Conservation (phyloP, 2,113 vertebrate genomes). For the Stigmatopora argus region DNA sequence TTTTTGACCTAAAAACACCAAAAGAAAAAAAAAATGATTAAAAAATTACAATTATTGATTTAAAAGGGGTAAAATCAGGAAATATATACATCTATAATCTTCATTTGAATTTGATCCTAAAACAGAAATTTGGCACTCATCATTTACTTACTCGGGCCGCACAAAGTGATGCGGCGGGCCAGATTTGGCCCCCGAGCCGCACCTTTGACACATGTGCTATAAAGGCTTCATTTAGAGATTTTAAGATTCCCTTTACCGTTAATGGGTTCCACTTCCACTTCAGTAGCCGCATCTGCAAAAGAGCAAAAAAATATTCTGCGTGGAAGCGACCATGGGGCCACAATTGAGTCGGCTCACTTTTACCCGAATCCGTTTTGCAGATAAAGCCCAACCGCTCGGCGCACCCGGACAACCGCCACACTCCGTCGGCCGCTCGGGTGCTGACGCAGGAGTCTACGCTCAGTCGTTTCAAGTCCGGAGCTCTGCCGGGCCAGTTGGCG, state of each 20-base stretch:
- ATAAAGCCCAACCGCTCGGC: constrained; percentile 77
- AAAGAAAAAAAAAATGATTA: too few relatives aligned
- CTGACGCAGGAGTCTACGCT: constrained; percentile 73
- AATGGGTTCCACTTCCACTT: constrained; percentile 64
- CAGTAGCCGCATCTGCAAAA: constrained; percentile 59
- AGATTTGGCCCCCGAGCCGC: too few relatives aligned
- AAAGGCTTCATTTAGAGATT: too few relatives aligned
- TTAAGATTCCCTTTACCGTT: constrained; percentile 64
- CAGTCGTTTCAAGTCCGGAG: constrained; percentile 65
- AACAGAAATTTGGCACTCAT: too few relatives aligned
- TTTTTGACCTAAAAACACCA: too few relatives aligned
- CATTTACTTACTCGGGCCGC: too few relatives aligned
- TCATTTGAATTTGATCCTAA: too few relatives aligned
- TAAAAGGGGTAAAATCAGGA: too few relatives aligned
- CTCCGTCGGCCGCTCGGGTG: constrained; percentile 71
- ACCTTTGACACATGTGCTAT: too few relatives aligned
- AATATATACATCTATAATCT: too few relatives aligned
- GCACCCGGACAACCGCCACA: constrained; percentile 79
- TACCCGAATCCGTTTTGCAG: constrained; percentile 83
- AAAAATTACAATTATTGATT: too few relatives aligned
- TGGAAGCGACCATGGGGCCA: not conserved
- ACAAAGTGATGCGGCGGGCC: too few relatives aligned
- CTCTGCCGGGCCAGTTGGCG: constrained; percentile 80
- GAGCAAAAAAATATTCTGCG: constrained; percentile 6
- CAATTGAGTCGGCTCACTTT: not conserved